A percentile compares a stretch with the other conserved stretches of the same genome.
phyloP scores from a whole-genome alignment of 2,113 vertebrate species.

The Mustela nigripes region DNA sequence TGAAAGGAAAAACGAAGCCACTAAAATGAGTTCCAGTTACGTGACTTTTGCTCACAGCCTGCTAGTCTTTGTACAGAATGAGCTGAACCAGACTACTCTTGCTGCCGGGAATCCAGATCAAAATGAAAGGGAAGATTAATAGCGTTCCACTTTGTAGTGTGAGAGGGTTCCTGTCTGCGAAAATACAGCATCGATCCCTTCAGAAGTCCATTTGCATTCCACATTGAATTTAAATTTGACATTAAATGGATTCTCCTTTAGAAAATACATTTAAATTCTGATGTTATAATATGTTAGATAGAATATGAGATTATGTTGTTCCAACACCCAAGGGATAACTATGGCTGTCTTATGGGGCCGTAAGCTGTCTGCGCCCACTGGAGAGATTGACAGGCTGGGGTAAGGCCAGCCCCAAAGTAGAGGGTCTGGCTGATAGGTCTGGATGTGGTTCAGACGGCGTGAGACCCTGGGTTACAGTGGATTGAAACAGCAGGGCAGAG shows the following conservation, averaged over 20 bases:
- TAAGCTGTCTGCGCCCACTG: background rate
- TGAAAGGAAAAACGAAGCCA: slow-evolving; percentile 38
- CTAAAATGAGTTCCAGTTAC: background rate
- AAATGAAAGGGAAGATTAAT: background rate
- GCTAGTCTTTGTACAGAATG: background rate
- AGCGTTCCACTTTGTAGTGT: background rate
- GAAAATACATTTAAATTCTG: slow-evolving; percentile 18
- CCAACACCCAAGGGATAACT: background rate
- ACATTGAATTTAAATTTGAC: background rate
- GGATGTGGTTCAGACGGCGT: background rate
- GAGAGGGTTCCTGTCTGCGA: background rate
- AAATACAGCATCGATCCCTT: background rate
- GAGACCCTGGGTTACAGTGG: background rate
- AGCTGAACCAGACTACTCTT: background rate
- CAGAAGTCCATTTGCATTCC: slow-evolving; percentile 5
- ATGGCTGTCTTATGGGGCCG: background rate
- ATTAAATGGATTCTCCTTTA: background rate
- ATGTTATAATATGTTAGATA: background rate
- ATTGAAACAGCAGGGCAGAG: background rate
- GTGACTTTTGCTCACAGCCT: background rate
- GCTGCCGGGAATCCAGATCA: background rate
- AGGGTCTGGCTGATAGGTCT: background rate
- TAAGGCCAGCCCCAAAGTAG: background rate
- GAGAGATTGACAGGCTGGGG: background rate
- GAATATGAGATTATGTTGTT: background rate